A percentile compares a stretch with the other conserved stretches of the same genome.
Conservation (phyloP, 2,797 vertebrate species). For the Orestias chungarensis region DNA sequence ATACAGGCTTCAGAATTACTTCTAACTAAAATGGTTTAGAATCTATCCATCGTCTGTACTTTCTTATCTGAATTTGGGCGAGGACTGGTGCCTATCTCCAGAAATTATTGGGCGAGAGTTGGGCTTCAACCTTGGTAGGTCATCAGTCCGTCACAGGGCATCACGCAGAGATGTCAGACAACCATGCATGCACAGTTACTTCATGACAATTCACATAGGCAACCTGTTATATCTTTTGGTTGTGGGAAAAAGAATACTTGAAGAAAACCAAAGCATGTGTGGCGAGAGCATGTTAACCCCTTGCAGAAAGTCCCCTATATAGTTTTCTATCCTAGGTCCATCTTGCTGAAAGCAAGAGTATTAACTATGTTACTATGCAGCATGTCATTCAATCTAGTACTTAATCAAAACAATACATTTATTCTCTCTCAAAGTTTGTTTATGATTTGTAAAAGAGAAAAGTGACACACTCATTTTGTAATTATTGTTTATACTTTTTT, state of each 20-base stretch:
- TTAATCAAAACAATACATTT: neutral
- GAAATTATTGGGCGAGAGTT: too few relatives aligned
- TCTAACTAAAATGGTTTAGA: neutral
- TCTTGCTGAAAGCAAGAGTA: neutral
- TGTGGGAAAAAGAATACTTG: neutral
- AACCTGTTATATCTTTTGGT: neutral
- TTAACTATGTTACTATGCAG: neutral
- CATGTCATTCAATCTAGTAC: neutral
- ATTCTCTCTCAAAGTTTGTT: neutral
- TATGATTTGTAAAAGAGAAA: neutral
- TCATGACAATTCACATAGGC: neutral
- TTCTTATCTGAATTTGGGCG: neutral
- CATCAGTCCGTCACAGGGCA: neutral
- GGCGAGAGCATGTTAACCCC: neutral
- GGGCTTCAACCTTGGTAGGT: too few relatives aligned
- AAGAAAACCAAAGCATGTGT: neutral
- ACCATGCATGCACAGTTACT: neutral
- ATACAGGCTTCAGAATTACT: neutral
- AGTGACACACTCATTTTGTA: conserved; percentile 9
- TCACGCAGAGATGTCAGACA: neutral
- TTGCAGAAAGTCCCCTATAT: neutral
- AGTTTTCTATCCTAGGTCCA: neutral
- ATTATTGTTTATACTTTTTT: conserved; percentile 38
- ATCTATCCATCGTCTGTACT: neutral
- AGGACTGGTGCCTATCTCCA: neutral